Evolutionary conservation across 37 sponge, comb jelly and placozoan species (phyloP), one percentile per base, ranked within the genome.

Genomic region (Ianthella basta): DNA sequence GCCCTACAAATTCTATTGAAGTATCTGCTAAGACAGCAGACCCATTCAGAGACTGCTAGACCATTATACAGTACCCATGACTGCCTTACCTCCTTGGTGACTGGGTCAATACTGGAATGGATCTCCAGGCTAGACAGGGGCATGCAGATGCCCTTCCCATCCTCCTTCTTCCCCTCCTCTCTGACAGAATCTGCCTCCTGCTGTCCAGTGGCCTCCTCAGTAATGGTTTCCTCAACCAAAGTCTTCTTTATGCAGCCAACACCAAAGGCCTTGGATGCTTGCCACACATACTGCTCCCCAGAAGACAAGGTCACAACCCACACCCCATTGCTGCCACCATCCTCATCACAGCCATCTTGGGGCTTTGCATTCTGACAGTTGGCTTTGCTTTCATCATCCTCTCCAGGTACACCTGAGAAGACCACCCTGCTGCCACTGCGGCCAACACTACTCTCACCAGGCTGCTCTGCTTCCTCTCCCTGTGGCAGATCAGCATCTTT

Each of bases 41-140:
- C n/a, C n/a, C n/a, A n/a, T n/a, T n/a, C n/a, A n/a, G n/a, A n/a
- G n/a, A n/a, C n/a, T n/a, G n/a, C n/a, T n/a, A n/a, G n/a, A n/a
- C n/a, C n/a, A n/a, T n/a, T 44, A 44, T 8, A 44, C 50, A 44
- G 50, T 44, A 10, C 50, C 50, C 50, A 44, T 8, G 8, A 10
- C 8, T 44, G 50, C 8, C 50, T 44, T 55, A 91, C 92, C 78
- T 91, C 88, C 68, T 88, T 85, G 15, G 92, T 88, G 37, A 88
- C 59, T 24, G 89, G 92, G 61, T 95, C 95, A 55, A 83, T 89
- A 77, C 88, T 83, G 41, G 80, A 35, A 80, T 84, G 68, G 14
- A 79, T 30, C 8, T 59, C 54, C 19, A 93, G 64, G 3, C 83
- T n/a, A 29, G 60, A 68, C 59, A 89, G 37, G 20, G 33, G 61